Evolutionary conservation across 2,113 vertebrate genomes (phyloP).

Genomic region (Nothoprocta pentlandii): DNA sequence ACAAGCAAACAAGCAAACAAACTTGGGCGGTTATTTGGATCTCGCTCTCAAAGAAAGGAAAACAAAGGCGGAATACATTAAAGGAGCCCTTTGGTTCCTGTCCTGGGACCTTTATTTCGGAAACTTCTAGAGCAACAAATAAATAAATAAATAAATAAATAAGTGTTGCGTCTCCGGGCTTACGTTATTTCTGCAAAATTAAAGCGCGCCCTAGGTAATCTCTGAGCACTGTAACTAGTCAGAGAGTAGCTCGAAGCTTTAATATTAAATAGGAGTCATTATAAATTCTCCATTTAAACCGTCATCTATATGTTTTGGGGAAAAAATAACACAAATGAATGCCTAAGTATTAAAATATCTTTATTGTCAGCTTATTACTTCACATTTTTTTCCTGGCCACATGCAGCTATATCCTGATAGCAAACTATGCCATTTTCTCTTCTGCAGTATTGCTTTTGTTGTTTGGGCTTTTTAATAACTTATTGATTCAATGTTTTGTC

Average conservation of each 20-base stretch:
- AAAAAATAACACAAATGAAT: not conserved
- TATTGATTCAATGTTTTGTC: constrained; percentile 12
- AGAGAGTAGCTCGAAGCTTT: not conserved
- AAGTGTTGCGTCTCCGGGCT: accelerated
- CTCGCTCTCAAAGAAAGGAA: not conserved
- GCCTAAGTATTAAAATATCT: not conserved
- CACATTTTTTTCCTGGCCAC: too few species aligned
- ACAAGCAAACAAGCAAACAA: not conserved
- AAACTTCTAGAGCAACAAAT: not conserved
- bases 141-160: too few species aligned
- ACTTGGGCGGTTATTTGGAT: not conserved
- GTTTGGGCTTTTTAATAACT: constrained; percentile 12
- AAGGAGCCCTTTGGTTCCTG: not conserved
- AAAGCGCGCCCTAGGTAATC: not conserved
- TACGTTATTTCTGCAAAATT: not conserved
- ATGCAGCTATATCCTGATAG: not conserved
- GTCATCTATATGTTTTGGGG: not conserved
- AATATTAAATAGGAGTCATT: not conserved
- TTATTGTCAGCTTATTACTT: not conserved
- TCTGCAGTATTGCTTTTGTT: not conserved
- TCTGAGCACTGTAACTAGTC: not conserved
- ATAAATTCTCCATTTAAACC: accelerated
- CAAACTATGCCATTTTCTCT: not conserved
- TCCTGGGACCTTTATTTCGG: not conserved
- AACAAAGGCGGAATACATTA: not conserved